A percentile compares a stretch with the other conserved stretches of the same genome.
phyloP scores from a whole-genome alignment of 2,797 vertebrate genomes.

The Muscicapa striata region DNA sequence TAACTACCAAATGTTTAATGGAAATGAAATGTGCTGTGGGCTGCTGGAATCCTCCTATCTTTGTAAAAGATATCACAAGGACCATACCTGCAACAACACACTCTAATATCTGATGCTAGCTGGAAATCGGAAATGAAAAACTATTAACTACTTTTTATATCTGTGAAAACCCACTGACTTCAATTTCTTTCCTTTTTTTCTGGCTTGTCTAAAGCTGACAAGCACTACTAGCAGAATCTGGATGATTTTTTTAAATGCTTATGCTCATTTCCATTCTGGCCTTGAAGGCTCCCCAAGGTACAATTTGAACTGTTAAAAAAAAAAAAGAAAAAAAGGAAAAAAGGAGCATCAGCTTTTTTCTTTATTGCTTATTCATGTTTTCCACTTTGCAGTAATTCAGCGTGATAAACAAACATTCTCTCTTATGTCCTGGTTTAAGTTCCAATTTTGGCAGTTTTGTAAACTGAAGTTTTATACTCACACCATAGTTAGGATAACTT shows the following conservation, averaged over 20 bases:
- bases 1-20: neutral
- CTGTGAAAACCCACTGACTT: neutral
- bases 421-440: conserved; percentile 31
- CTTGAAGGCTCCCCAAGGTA: conserved; percentile 44
- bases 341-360: conserved; percentile 33
- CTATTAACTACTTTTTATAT: neutral
- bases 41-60: neutral
- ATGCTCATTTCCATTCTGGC: conserved; percentile 37
- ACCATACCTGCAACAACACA: neutral
- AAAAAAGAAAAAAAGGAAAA: neutral
- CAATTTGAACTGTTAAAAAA: conserved; percentile 18
- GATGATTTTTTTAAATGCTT: conserved; percentile 7
- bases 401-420: conserved; percentile 44
- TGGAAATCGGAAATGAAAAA: conserved; percentile 20
- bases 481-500: conserved; percentile 61
- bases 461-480: conserved; percentile 60
- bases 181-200: neutral
- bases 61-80: neutral
- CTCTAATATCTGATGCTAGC: neutral
- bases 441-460: conserved; percentile 61
- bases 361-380: conserved; percentile 67
- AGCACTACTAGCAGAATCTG: neutral
- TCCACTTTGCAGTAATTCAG: conserved; percentile 63
- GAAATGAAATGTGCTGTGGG: neutral
- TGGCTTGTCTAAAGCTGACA: neutral